Evolutionary conservation across 2,797 vertebrate species (phyloP).

Genomic region (Vireo griseus): DNA sequence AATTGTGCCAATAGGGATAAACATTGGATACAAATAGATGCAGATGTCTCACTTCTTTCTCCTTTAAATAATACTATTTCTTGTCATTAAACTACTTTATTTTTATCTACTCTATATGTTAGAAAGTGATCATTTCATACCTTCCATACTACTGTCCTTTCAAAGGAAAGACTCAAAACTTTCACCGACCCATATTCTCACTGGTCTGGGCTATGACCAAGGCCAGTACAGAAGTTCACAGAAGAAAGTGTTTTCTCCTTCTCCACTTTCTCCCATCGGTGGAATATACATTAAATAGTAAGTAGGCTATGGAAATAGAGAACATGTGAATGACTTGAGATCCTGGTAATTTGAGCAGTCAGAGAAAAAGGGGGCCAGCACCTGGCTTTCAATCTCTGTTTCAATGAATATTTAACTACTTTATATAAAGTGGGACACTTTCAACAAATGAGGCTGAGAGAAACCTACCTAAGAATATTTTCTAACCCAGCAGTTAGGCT

Average conservation of each 20-base stretch:
- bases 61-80: conserved; percentile 32
- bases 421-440: conserved; percentile 50
- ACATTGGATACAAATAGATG: conserved; percentile 66
- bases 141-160: not conserved
- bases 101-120: not conserved
- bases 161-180: not conserved
- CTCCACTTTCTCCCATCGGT: conserved; percentile 9
- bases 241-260: conserved; percentile 16
- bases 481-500: conserved; percentile 41
- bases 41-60: conserved; percentile 52
- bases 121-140: conserved; percentile 4
- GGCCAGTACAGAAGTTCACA: not conserved
- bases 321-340: conserved; percentile 33
- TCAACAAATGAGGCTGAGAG: conserved; percentile 26
- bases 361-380: conserved; percentile 46
- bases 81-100: not conserved
- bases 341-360: conserved; percentile 42
- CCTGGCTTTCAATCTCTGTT: conserved; percentile 49
- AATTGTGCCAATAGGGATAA: conserved; percentile 72
- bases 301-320: conserved; percentile 48
- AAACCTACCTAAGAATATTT: conserved; percentile 41
- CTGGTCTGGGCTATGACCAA: not conserved
- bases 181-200: not conserved
- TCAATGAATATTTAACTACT: conserved; percentile 62
- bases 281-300: conserved; percentile 28